Evolutionary conservation across 2,888 invertebrate species (phyloP), one percentile per base, ranked within the genome.

Genomic region (Idaea aversata): DNA sequence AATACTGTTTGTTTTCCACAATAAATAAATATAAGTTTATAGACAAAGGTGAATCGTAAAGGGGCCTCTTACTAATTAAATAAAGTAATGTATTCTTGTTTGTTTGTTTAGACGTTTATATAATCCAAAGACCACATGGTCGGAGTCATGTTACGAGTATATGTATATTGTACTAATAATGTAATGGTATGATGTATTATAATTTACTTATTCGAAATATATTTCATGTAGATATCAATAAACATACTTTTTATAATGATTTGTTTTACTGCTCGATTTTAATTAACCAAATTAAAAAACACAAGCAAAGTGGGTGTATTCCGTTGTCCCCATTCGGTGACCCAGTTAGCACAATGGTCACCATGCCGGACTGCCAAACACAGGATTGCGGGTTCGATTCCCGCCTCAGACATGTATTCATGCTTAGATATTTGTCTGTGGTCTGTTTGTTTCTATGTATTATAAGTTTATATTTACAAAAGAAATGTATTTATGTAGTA

Each of bases 201-300:
- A 90, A 87, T 88, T 86, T 86, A 87, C 88, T 86, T 86, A 84
- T 86, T 73, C 69, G 76, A 77, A 77, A 79, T 25, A 81, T 80
- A 86, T 81, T 80, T 81, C 77, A 86, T 87, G 82, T 91, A 92
- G 89, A 91, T 91, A 91, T 80, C 82, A 87, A 88, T 88, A 89
- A 90, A 91, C 82, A 78, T 85, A 82, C 86, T 87, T 86, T 88
- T 89, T 86, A 80, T 72, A 76, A 73, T 70, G n/a, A 25, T 63
- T 66, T 62, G 67, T 70, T 67, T 66, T 69, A 63, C 75, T 74
- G 73, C 68, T 68, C n/a, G 15, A 5, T 34, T 57, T 25, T 25
- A 25, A 25, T 25, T 3, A 25, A 25, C 2, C 25, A 25, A 25
- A 25, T 25, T 25, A 25, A 25, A 25, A 25, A 25, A 25, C 1